A percentile compares a stretch with the other conserved stretches of the same genome.
phyloP scores from a whole-genome alignment of 2,113 vertebrate species.

The Pterophyllum scalare region DNA sequence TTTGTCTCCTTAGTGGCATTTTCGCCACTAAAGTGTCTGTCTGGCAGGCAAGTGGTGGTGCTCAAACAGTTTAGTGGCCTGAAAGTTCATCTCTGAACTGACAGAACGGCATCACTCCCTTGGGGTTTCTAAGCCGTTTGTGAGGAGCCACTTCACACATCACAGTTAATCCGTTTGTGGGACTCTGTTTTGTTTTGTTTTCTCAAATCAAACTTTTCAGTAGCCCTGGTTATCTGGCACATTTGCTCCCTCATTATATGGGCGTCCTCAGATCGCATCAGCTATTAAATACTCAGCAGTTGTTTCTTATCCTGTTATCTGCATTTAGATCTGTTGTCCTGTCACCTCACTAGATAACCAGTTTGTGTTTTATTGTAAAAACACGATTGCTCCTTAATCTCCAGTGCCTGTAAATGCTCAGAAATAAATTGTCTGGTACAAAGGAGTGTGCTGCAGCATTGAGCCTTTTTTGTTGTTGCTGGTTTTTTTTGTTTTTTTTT shows the following conservation, averaged over 20 bases:
- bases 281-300: conserved; percentile 24
- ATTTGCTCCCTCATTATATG: conserved; percentile 1
- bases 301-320: conserved; percentile 25
- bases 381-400: conserved; percentile 15
- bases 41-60: conserved; percentile 49
- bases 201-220: conserved; percentile 34
- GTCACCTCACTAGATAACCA: conserved; percentile 30
- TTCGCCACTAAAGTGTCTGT: conserved; percentile 54
- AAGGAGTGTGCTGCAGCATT: neutral
- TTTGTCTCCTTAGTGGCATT: conserved; percentile 67
- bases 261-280: neutral
- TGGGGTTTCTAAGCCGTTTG: conserved; percentile 28
- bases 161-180: conserved; percentile 40
- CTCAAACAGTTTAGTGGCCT: conserved; percentile 62
- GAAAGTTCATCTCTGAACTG: conserved; percentile 50
- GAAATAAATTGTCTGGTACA: neutral
- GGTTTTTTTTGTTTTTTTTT: neutral
- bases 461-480: neutral
- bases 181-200: neutral
- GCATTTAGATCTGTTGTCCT: conserved; percentile 26
- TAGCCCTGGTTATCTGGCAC: neutral
- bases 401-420: neutral
- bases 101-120: conserved; percentile 11
- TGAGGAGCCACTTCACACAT: conserved; percentile 24
- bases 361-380: conserved; percentile 22